Percentiles rank a stretch among this genome's conserved stretches.
These are phyloP conservation scores for Regulus satrapa DNA, from an alignment of 2,113 vertebrate genomes.

Conservation along the genomic window DNA sequence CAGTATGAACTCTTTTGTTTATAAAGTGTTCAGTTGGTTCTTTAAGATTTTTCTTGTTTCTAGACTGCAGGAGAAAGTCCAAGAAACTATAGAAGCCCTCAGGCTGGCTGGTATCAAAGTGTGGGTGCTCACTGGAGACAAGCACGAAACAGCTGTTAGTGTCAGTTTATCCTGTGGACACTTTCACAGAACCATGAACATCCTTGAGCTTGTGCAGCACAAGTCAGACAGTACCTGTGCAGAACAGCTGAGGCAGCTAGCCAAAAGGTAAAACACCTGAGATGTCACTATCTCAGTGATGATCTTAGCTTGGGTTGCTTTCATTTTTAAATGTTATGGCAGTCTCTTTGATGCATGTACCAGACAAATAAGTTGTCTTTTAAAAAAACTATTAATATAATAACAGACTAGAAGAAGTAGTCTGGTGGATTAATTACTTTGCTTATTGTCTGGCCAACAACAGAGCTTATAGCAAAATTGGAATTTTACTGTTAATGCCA, in stretches of 20 bases:
- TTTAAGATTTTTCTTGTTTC: constrained; percentile 36
- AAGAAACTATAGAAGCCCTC: constrained; percentile 93
- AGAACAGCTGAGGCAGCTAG: constrained; percentile 86
- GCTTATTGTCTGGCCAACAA: background rate
- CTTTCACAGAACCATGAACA: constrained; percentile 95
- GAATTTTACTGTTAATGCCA: rapidly evolving
- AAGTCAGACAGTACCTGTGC: constrained; percentile 90
- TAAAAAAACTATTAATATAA: background rate
- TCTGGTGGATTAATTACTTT: background rate
- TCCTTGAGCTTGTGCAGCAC: constrained; percentile 91
- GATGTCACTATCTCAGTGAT: background rate
- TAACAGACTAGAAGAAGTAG: background rate
- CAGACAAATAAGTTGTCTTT: background rate
- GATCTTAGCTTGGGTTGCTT: background rate
- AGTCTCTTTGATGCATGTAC: background rate
- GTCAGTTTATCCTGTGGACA: constrained; percentile 95
- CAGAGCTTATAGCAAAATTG: background rate
- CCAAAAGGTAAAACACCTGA: constrained; percentile 78
- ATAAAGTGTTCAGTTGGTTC: background rate
- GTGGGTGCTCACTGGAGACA: constrained; percentile 96
- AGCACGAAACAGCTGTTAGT: constrained; percentile 93
- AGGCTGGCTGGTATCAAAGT: constrained; percentile 96
- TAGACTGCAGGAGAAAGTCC: constrained; percentile 94
- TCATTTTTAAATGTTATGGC: background rate
- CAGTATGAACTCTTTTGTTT: background rate